Base-by-base conservation (phyloP, 2,797 vertebrate species). In the Hylomyscus alleni region DNA sequence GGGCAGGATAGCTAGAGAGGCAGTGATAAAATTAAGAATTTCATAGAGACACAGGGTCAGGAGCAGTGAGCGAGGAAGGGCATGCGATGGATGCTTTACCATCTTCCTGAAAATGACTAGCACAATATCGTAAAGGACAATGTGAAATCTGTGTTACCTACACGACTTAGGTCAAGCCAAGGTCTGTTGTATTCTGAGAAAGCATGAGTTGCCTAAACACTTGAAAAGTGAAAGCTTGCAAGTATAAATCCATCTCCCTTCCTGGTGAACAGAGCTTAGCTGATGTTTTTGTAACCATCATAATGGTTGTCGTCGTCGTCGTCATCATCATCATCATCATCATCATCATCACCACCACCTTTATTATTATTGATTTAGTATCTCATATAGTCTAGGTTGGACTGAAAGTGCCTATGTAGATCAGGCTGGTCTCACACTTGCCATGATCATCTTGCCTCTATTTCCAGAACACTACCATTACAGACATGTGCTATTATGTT, bases 291-390 rank as follows among this genome's bases (percentile, higher is more conserved):
- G 67, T 19, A 72, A 3, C 34, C 10, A 37, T 58, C 31, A 17
- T 50, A 69, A 34, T n/a, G 34, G 31, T 34, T 0, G 4, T 67
- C 17, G 1, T 52, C n/a, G 9, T 72, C 3, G 9, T 9, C n/a
- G 3, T 14, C 24, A 13, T 26, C 72, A 13, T 31, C 62, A 13
- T 1, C 69, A 40, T 1, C n/a, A 40, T 0, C 20, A 12, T 1
- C 9, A 4, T 13, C 58, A 10, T 3, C 58, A 60, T 1, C 69
- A 40, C 10, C 72, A 73, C 20, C 40, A 76, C 12, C 22, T 6
- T 47, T 26, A 14, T 14, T 76, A 47, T 17, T 78, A 26, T 19
- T 50, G 29, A 52, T 34, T 50, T 34, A 22, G 52, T 20, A n/a
- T 54, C 34, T 81, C 78, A 56, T 56, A 5, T n/a, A 56, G 52